Conservation (phyloP, 2,888 invertebrate genomes). For the Rhaphigaster nebulosa region DNA sequence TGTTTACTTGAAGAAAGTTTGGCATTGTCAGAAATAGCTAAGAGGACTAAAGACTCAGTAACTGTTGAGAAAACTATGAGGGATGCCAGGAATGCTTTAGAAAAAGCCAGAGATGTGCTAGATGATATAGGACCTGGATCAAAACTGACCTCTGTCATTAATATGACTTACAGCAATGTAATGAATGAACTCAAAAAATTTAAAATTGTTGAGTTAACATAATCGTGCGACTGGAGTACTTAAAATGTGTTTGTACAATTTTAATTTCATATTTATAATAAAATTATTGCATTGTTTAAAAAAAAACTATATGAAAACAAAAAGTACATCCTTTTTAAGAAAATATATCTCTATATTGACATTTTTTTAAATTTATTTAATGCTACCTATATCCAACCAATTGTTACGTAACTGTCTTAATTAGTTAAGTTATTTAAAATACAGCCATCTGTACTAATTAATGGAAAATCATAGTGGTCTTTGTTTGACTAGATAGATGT, state of each 20-base stretch:
- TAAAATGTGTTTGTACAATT: neutral
- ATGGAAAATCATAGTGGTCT: neutral
- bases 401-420: neutral
- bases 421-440: neutral
- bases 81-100: conserved; percentile 58
- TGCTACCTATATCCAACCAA: neutral
- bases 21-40: conserved; percentile 66
- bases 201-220: conserved; percentile 60
- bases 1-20: conserved; percentile 78
- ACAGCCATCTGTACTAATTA: neutral
- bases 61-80: conserved; percentile 56
- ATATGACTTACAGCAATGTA: conserved; percentile 66
- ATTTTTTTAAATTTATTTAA: neutral
- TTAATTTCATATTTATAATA: neutral
- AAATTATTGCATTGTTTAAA: neutral
- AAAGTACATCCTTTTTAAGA: neutral
- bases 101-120: conserved; percentile 45
- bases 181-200: conserved; percentile 61
- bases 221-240: neutral
- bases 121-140: conserved; percentile 67
- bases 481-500: no score
- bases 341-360: neutral
- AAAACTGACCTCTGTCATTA: conserved; percentile 64
- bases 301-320: neutral
- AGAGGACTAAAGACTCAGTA: conserved; percentile 53